These are phyloP conservation scores for Psophia crepitans DNA, from an alignment of 2,113 vertebrate species.

Conservation along the genomic window DNA sequence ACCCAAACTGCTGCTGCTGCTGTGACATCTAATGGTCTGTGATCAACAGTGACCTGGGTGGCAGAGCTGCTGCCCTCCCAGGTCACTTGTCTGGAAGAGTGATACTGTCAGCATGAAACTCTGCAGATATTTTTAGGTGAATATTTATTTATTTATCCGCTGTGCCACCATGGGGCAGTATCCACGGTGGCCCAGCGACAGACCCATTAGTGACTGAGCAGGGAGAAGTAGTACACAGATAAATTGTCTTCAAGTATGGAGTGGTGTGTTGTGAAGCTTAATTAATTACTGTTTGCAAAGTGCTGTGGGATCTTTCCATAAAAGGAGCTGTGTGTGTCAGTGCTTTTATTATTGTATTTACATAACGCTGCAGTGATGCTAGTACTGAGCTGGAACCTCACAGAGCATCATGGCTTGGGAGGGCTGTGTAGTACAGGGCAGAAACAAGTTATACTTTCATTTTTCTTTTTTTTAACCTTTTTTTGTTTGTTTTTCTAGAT, in stretches of 20 bases:
- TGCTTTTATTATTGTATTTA: neutral
- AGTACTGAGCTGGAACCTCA: neutral
- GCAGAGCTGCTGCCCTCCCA: neutral
- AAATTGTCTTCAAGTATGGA: neutral
- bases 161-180: rapidly evolving
- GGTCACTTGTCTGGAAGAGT: neutral
- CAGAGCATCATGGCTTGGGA: rapidly evolving
- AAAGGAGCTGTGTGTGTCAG: neutral
- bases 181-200: neutral
- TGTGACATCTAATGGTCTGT: rapidly evolving
- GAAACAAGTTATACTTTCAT: neutral
- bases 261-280: neutral
- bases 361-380: neutral
- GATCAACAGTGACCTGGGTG: neutral
- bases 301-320: neutral
- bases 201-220: neutral
- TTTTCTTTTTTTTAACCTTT: neutral
- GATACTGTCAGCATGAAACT: neutral
- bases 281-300: neutral
- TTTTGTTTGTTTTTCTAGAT: neutral
- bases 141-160: neutral
- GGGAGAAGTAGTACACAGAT: neutral
- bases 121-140: neutral
- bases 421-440: neutral
- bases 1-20: neutral